Percentiles rank a stretch among this genome's conserved stretches.
Evolutionary conservation across 1,140 invertebrate genomes (phyloP).

Genomic region (Lucilia cuprina): DNA sequence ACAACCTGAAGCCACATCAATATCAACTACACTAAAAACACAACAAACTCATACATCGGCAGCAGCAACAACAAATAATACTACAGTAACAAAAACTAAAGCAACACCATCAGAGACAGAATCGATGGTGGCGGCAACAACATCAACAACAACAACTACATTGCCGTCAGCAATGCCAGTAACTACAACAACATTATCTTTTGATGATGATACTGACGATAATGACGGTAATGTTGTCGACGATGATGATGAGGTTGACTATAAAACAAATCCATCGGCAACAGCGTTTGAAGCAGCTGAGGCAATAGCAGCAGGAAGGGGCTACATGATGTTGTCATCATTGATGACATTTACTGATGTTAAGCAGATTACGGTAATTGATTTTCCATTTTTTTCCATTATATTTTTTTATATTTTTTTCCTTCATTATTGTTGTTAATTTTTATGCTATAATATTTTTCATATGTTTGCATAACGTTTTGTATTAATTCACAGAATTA

Average conservation of each 20-base stretch:
- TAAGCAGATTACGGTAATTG: slow-evolving; percentile 62
- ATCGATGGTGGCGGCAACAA: slow-evolving; percentile 32
- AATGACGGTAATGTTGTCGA: background rate
- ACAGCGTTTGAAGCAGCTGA: slow-evolving; percentile 38
- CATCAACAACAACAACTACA: slow-evolving; percentile 39
- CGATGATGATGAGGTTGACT: background rate
- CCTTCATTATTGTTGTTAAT: background rate
- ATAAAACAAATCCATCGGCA: slow-evolving; percentile 38
- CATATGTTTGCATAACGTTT: background rate
- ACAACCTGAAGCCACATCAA: slow-evolving; percentile 43
- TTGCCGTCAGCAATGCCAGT: slow-evolving; percentile 26
- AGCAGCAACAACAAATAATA: background rate
- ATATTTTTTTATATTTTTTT: background rate
- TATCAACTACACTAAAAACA: slow-evolving; percentile 41
- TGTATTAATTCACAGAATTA: too few relatives aligned
- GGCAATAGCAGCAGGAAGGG: slow-evolving; percentile 48
- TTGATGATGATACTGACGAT: background rate
- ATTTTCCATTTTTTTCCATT: slow-evolving; percentile 39
- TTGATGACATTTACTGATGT: slow-evolving; percentile 55
- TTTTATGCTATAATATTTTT: background rate
- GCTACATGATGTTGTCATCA: slow-evolving; percentile 32
- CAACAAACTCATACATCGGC: slow-evolving; percentile 23
- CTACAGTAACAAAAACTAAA: background rate
- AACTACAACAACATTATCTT: slow-evolving; percentile 30
- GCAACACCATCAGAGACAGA: slow-evolving; percentile 30